A percentile compares a stretch with the other conserved stretches of the same genome.
phyloP scores from a whole-genome alignment of 2,797 vertebrate genomes.

The Sebastes glaucus region DNA sequence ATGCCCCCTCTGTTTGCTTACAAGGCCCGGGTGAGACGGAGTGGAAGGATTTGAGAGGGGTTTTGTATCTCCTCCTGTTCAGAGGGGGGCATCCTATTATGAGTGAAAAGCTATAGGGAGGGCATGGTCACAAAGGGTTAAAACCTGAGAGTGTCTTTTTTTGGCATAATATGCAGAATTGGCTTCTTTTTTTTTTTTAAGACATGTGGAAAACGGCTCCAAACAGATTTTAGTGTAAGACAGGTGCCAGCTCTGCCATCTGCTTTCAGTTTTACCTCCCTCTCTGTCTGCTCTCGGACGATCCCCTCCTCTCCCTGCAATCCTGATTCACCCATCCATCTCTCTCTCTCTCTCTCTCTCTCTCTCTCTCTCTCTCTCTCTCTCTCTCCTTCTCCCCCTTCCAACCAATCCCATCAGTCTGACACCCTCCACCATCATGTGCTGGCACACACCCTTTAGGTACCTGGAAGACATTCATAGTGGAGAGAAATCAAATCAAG shows the following conservation, averaged over 20 bases:
- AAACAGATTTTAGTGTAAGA: slow-evolving; percentile 84
- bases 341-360: slow-evolving; percentile 4
- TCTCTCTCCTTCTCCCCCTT: background rate
- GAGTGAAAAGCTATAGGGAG: slow-evolving; percentile 60
- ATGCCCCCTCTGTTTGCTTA: slow-evolving; percentile 79
- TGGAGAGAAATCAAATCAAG: slow-evolving; percentile 37
- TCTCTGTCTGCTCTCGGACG: slow-evolving; percentile 68
- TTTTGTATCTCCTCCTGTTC: slow-evolving; percentile 70
- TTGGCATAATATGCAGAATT: slow-evolving; percentile 74
- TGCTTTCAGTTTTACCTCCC: slow-evolving; percentile 84
- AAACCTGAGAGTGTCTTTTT: slow-evolving; percentile 79
- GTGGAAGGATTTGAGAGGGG: slow-evolving; percentile 69
- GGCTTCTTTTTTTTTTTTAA: slow-evolving; percentile 53
- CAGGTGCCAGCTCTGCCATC: slow-evolving; percentile 87
- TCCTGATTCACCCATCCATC: slow-evolving; percentile 57
- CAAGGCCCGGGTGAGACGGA: slow-evolving; percentile 70
- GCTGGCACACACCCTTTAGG: slow-evolving; percentile 45
- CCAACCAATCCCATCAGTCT: slow-evolving; percentile 54
- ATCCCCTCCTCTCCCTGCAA: slow-evolving; percentile 36
- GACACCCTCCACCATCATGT: slow-evolving; percentile 40
- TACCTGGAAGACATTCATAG: slow-evolving; percentile 61
- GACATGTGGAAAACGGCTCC: slow-evolving; percentile 86
- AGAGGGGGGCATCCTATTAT: slow-evolving; percentile 64
- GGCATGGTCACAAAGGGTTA: slow-evolving; percentile 79
- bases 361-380: background rate